phyloP scores from a whole-genome alignment of 2,888 invertebrate genomes.

The Chaitophorus viminalis region DNA sequence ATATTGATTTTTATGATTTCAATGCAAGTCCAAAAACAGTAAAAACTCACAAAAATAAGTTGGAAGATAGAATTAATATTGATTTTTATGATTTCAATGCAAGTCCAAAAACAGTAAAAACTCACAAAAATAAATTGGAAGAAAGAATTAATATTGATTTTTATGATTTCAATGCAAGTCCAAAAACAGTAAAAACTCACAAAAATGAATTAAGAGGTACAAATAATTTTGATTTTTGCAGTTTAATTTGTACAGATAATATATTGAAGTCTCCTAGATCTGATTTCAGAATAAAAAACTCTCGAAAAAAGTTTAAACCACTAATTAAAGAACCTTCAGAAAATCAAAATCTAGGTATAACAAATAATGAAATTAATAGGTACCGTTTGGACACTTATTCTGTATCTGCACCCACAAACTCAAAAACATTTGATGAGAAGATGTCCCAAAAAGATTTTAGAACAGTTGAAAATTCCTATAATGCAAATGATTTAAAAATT shows the following conservation, averaged over 20 bases:
- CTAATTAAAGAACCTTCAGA: neutral
- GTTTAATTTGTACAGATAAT: slow-evolving; percentile 16
- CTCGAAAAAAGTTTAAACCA: neutral
- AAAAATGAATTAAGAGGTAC: neutral
- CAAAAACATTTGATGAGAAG: neutral
- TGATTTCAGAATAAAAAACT: neutral
- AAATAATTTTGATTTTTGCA: slow-evolving; percentile 3
- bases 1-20: too few species aligned
- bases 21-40: too few species aligned
- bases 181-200: neutral
- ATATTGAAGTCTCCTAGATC: neutral
- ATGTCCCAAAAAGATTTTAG: neutral
- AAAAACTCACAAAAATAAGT: too few species aligned
- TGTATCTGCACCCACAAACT: neutral
- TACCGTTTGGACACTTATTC: neutral
- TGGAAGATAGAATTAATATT: too few species aligned
- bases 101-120: too few species aligned
- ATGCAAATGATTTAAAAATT: neutral
- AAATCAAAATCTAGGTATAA: neutral
- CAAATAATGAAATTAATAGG: neutral
- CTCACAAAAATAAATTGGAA: too few species aligned
- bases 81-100: too few species aligned
- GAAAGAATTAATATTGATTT: too few species aligned
- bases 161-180: neutral
- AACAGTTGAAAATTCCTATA: neutral